Percentiles rank a stretch among this genome's conserved stretches.
Conservation (phyloP, 2,797 vertebrate genomes). For the Galagoides demidoff region DNA sequence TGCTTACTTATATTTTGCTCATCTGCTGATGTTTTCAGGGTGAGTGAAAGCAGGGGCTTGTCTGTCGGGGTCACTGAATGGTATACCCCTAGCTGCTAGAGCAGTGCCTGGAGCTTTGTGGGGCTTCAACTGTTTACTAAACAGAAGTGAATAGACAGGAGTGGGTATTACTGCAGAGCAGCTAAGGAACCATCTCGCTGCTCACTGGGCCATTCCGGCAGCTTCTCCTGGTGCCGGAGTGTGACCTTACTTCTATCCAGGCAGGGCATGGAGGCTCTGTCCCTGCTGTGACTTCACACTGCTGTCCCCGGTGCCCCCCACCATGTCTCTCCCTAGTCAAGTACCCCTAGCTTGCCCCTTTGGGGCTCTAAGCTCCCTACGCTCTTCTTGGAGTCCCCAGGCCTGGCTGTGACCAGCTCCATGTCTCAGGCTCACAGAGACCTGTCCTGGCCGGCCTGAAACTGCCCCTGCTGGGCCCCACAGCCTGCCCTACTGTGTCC, state of each 20-base stretch:
- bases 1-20: accelerated
- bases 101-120: accelerated
- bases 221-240: neutral
- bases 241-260: no score
- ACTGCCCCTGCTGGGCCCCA: accelerated
- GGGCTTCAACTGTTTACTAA: neutral
- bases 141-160: neutral
- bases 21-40: accelerated
- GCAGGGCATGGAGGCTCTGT: neutral
- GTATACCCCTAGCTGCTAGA: accelerated
- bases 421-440: neutral
- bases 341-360: no score
- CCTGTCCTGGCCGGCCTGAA: neutral
- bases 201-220: accelerated
- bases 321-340: accelerated
- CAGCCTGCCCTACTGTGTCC: accelerated
- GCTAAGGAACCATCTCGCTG: accelerated
- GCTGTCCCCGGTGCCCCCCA: neutral
- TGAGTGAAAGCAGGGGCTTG: no score
- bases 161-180: accelerated
- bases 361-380: neutral
- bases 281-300: neutral
- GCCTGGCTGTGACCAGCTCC: no score
- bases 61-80: accelerated
- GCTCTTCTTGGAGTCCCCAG: neutral